phyloP scores from a whole-genome alignment of 2,888 invertebrate species.

The Drosophila macrospina region DNA sequence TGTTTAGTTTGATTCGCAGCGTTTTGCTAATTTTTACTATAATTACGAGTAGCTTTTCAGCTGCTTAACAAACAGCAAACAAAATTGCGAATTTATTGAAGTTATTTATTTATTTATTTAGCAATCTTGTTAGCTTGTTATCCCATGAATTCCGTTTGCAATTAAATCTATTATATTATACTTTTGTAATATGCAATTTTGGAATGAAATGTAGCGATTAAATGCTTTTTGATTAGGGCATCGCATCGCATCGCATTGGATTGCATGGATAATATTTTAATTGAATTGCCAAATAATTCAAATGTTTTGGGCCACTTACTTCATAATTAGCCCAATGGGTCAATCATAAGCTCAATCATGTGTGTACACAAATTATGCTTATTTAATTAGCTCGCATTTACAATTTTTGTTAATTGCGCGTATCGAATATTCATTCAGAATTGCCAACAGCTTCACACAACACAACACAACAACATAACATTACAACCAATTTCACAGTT shows the following conservation, averaged over 20 bases:
- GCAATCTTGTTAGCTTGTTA: no score
- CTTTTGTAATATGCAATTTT: background rate
- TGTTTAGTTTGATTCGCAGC: no score
- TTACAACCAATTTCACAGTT: slow-evolving; percentile 1
- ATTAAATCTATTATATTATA: background rate
- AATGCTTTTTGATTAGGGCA: slow-evolving; percentile 28
- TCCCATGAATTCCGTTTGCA: background rate
- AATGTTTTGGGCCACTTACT: slow-evolving; percentile 12
- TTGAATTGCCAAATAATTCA: slow-evolving; percentile 28
- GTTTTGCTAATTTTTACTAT: no score
- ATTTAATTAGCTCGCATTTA: slow-evolving; percentile 61
- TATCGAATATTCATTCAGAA: slow-evolving; percentile 25
- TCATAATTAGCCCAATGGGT: slow-evolving; percentile 34
- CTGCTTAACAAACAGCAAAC: no score
- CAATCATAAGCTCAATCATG: slow-evolving; percentile 51
- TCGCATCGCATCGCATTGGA: no score
- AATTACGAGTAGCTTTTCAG: no score
- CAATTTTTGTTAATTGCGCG: slow-evolving; percentile 38
- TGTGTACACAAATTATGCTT: slow-evolving; percentile 60
- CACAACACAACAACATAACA: background rate
- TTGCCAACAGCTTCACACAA: background rate
- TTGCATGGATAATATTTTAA: slow-evolving; percentile 22
- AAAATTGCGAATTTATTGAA: background rate
- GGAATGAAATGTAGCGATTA: slow-evolving; percentile 14
- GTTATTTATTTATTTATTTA: background rate